These are phyloP conservation scores for Marisa cornuarietis DNA, from an alignment of 1,140 invertebrate genomes.

Conservation along the genomic window DNA sequence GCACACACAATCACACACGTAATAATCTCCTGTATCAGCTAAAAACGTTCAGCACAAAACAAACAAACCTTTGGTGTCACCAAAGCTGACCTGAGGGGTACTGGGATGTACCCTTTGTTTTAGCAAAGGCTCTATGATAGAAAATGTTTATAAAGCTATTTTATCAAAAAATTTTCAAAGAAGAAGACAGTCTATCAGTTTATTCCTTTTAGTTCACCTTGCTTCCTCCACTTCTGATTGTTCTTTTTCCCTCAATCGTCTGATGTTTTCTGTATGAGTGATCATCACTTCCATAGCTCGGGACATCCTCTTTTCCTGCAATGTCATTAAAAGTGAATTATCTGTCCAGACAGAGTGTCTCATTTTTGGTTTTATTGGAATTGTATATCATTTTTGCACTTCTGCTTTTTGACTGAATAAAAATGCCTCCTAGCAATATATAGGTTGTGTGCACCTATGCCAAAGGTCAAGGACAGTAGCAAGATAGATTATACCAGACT, in stretches of 20 bases:
- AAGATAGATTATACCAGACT: too few relatives aligned
- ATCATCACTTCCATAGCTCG: slow-evolving; percentile 70
- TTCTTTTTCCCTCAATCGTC: slow-evolving; percentile 64
- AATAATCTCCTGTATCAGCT: neutral
- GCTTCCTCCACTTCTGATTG: slow-evolving; percentile 67
- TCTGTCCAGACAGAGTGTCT: too few relatives aligned
- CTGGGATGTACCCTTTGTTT: too few relatives aligned
- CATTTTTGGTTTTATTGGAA: too few relatives aligned
- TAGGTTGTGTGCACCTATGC: too few relatives aligned
- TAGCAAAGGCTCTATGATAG: neutral
- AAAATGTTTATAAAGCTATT: neutral
- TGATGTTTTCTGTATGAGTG: slow-evolving; percentile 69
- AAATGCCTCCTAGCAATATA: too few relatives aligned
- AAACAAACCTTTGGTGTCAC: neutral
- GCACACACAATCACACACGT: too few relatives aligned
- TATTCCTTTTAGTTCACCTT: slow-evolving; percentile 41
- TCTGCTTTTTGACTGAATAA: too few relatives aligned
- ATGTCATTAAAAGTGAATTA: neutral
- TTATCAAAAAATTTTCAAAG: neutral
- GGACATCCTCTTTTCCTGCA: slow-evolving; percentile 68
- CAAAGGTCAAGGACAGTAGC: too few relatives aligned
- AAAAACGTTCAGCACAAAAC: neutral
- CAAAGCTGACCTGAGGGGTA: neutral
- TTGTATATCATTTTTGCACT: too few relatives aligned
- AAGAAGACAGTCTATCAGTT: neutral